Evolutionary conservation across 2,113 vertebrate genomes (phyloP), one percentile per base, ranked within the genome.

Genomic region (Sinosuthora webbiana): DNA sequence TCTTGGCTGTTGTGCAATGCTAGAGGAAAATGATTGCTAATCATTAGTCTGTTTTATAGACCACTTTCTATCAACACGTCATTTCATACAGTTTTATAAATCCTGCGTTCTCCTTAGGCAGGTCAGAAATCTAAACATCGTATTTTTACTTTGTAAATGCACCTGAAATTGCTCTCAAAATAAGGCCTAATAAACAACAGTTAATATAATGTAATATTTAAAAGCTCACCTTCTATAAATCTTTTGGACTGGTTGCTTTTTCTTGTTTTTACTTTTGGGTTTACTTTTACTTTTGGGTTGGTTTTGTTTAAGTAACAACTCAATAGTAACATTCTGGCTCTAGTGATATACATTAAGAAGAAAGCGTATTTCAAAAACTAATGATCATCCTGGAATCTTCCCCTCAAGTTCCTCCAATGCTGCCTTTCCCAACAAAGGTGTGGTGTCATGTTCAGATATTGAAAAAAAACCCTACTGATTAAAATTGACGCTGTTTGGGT

Each of bases 1-100:
- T 70, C 98, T 98, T 92, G 99, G 99, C 84, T 98, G 95, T 79
- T 97, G 96, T 80, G 98, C 98, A 97, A 99, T 73, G 96, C 99
- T 99, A 90, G 59, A 93, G 96, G 78, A 96, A 96, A 93, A 97
- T 7, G 30, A 97, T 96, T 91, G 95, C 17, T 89, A 87, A 90
- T 52, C 9, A 92, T 96, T 94, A 97, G 76, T 89, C 74, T 84
- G 67, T 28, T 95, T 92, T 49, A 80, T 63, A 84, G 92, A 68
- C n/a, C 50, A 90, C 44, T 69, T 65, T 60, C 59, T 85, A 83
- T 64, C 80, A 94, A 93, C 39, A 96, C 49, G 80, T 94, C 10
- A 95, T 56, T 94, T 74, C 55, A 94, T 60, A 55, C 11, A 78
- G 49, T 94, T 95, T 78, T 78, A 86, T 62, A 91, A 87, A 91